phyloP scores from a whole-genome alignment of 2,113 vertebrate species.

The Saccopteryx bilineata region DNA sequence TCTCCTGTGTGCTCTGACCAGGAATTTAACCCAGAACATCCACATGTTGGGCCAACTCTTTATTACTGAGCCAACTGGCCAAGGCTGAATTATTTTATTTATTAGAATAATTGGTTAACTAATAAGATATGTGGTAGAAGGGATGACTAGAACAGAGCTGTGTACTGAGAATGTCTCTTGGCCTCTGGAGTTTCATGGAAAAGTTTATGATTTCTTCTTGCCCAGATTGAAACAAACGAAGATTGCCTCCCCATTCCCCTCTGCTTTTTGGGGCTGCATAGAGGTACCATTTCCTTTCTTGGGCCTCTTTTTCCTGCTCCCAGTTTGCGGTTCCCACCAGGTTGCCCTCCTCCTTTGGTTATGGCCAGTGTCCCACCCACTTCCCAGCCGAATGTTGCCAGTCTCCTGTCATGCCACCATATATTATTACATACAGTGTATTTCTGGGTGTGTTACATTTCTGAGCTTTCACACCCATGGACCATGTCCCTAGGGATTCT shows the following conservation, averaged over 20 bases:
- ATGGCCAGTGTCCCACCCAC: background rate
- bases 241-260: background rate
- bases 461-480: rapidly evolving
- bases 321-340: background rate
- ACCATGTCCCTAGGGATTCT: rapidly evolving
- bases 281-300: background rate
- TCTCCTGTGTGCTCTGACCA: too few species aligned
- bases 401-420: rapidly evolving
- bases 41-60: too few species aligned
- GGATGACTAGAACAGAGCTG: background rate
- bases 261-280: background rate
- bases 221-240: background rate
- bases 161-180: rapidly evolving
- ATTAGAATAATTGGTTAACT: rapidly evolving
- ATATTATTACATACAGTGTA: rapidly evolving
- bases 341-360: background rate
- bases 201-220: background rate
- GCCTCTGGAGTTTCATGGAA: background rate
- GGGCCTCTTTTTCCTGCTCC: background rate
- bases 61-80: too few species aligned
- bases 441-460: background rate
- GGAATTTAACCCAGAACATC: too few species aligned
- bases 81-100: rapidly evolving
- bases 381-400: background rate
- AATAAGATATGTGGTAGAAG: rapidly evolving